Base-by-base conservation (phyloP, 2,113 vertebrate species). In the Phaethornis superciliosus region DNA sequence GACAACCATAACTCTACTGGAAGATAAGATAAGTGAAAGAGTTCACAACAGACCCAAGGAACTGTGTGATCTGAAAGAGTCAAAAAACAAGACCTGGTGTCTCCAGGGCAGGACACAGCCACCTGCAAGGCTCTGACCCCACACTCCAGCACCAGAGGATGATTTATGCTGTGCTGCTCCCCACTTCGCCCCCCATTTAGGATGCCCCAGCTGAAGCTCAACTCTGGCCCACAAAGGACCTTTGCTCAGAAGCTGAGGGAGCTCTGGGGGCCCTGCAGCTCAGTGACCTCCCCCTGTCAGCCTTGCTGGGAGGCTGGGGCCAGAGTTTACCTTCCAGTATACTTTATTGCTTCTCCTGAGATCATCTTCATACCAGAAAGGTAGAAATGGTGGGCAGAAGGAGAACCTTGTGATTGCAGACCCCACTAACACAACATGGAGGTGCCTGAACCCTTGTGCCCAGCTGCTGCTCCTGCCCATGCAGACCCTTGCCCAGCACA, bases 1-100 rank as follows among this genome's bases (percentile, higher is more conserved):
- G 65, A 59, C 76, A 93, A 35, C 81, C 60, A 63, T 52, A 85
- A 58, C 22, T 77, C 49, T 6, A 37, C 2, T 7, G 58, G 64
- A 91, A 92, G 92, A 93, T 72, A 87, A 94, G 90, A 65, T 89
- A 88, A 83, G 63, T 22, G 75, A n/a, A 89, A 72, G 79, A 82
- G 71, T 95, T 95, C 87, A 95, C 85, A 93, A 27, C 68, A 59
- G 40, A 51, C 44, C 44, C 58, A 54, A 91, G 69, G 46, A 85
- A 37, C 64, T 40, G 28, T 17, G 22, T 64, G 75, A 93, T 14
- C 63, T 21, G 37, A 91, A 37, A 84, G 64, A 85, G 15, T 42
- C 22, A 58, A 81, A 81, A 88, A 93, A 69, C 55, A 95, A 64
- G 59, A 70, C 37, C 47, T 51, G 22, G 13, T 52, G 56, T 70